Percentiles rank a stretch among this genome's conserved stretches.
Evolutionary conservation across 2,113 vertebrate species (phyloP).

Genomic region (Machaerirhynchus nigripectus): DNA sequence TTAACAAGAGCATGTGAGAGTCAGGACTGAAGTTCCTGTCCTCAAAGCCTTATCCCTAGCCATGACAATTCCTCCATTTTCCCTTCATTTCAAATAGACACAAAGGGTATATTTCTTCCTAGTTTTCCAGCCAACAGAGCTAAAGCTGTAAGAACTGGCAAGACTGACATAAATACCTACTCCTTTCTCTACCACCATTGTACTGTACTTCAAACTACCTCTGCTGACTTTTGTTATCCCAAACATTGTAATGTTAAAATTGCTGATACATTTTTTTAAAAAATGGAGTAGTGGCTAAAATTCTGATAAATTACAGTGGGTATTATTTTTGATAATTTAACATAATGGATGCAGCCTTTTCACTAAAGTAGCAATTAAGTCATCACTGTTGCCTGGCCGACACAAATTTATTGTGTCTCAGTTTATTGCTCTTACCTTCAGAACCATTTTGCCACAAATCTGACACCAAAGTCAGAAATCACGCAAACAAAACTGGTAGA

Average conservation of each 20-base stretch:
- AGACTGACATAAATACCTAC: background rate
- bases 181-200: background rate
- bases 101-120: background rate
- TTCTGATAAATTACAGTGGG: conserved; percentile 60
- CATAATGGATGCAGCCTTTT: conserved; percentile 66
- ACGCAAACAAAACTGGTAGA: conserved; percentile 24
- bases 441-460: conserved; percentile 42
- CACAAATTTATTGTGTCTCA: conserved; percentile 58
- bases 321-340: conserved; percentile 74
- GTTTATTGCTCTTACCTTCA: conserved; percentile 59
- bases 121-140: background rate
- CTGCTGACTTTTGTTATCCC: conserved; percentile 21
- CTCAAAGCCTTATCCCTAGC: background rate
- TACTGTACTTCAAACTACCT: conserved; percentile 15
- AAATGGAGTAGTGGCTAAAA: conserved; percentile 39
- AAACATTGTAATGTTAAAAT: conserved; percentile 39
- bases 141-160: background rate
- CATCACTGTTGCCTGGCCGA: conserved; percentile 54
- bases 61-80: background rate
- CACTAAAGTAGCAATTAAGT: conserved; percentile 71
- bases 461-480: conserved; percentile 65
- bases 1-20: background rate
- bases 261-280: conserved; percentile 7
- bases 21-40: background rate
- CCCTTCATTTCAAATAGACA: background rate